A percentile compares a stretch with the other conserved stretches of the same genome.
These are phyloP conservation scores for Cercopithecus mona DNA, from an alignment of 2,113 vertebrate genomes.

Conservation along the genomic window DNA sequence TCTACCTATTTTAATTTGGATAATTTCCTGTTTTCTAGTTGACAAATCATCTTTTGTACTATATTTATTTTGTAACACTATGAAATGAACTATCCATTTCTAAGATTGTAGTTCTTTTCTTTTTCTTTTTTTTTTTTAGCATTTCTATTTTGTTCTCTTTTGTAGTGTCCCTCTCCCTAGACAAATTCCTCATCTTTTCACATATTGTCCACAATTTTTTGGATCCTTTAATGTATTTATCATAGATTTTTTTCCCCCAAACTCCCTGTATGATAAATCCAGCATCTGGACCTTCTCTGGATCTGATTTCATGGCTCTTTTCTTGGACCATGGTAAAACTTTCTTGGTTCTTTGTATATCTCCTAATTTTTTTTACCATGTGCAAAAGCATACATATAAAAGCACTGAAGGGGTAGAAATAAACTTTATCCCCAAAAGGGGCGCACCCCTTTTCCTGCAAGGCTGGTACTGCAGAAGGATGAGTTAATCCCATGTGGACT, in stretches of 20 bases:
- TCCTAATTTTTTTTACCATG: not conserved
- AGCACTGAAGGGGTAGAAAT: not conserved
- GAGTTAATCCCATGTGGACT: not conserved
- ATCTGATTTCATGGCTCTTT: not conserved
- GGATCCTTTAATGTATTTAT: not conserved
- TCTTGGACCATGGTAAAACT: not conserved
- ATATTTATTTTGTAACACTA: not conserved
- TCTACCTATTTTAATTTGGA: not conserved
- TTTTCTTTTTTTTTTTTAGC: conserved; percentile 9
- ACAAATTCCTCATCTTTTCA: not conserved
- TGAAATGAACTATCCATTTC: not conserved
- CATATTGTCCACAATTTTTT: not conserved
- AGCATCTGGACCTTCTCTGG: not conserved
- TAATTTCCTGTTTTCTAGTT: conserved; percentile 48
- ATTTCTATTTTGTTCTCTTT: conserved; percentile 9
- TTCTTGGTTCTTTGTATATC: not conserved
- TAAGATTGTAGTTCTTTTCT: not conserved
- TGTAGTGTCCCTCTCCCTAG: not conserved
- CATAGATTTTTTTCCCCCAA: not conserved
- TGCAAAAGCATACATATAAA: not conserved
- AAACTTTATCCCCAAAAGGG: not conserved
- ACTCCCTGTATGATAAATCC: not conserved
- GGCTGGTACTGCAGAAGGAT: not conserved
- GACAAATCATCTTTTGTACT: not conserved
- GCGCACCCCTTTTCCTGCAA: not conserved